Conservation (phyloP, 2,113 vertebrate species). For the Vulpes ferrilata region DNA sequence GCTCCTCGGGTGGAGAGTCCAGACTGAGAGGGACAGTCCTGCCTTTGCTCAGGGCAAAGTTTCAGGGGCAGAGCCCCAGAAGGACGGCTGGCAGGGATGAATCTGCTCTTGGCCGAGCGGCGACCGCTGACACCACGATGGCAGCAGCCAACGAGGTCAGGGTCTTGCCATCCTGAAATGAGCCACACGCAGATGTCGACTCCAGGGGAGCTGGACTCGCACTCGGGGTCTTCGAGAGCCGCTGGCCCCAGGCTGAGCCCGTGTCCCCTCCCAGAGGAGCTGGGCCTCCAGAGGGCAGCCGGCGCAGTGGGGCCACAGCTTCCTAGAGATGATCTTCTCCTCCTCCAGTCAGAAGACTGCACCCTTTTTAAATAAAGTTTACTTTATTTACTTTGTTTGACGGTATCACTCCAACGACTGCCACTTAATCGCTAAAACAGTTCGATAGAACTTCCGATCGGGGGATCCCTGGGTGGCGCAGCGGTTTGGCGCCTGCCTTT, state of each 20-base stretch:
- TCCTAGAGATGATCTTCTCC: neutral
- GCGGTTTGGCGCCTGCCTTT: too few species aligned
- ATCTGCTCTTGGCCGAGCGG: neutral
- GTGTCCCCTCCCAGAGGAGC: neutral
- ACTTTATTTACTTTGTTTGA: neutral
- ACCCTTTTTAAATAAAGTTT: neutral
- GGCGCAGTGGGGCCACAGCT: neutral
- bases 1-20: neutral
- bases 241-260: neutral
- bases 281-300: neutral
- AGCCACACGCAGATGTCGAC: neutral
- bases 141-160: fast-evolving
- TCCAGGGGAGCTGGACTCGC: neutral
- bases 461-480: too few species aligned
- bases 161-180: neutral
- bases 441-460: neutral
- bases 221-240: neutral
- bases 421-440: neutral
- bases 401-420: neutral
- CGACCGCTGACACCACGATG: too few species aligned
- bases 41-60: neutral
- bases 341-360: too few species aligned
- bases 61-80: slow-evolving; percentile 11
- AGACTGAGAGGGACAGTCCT: neutral
- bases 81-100: neutral